phyloP scores from a whole-genome alignment of 2,888 invertebrate species.

The Drymonia ruficornis region DNA sequence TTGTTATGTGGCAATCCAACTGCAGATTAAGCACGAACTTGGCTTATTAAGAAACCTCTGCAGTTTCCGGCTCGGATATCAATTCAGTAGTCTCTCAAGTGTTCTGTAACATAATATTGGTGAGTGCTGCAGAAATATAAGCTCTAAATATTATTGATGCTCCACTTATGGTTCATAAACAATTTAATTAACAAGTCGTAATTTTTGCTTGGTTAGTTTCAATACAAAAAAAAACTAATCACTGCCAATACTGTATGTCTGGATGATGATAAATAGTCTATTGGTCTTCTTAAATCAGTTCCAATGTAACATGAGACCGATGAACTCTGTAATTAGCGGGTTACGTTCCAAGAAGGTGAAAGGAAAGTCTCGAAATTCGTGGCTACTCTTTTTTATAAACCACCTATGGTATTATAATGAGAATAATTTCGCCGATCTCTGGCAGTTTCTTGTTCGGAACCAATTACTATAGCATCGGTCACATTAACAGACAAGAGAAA shows the following conservation, averaged over 20 bases:
- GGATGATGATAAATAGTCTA: slow-evolving; percentile 28
- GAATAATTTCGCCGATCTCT: slow-evolving; percentile 63
- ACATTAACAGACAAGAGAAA: slow-evolving; percentile 69
- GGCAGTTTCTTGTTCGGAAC: slow-evolving; percentile 55
- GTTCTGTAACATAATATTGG: slow-evolving; percentile 5
- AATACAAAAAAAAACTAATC: slow-evolving; percentile 10
- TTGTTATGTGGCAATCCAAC: slow-evolving; percentile 25
- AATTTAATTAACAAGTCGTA: slow-evolving; percentile 10
- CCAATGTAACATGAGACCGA: slow-evolving; percentile 55
- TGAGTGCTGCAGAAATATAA: not conserved
- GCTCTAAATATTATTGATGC: not conserved
- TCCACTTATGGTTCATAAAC: not conserved
- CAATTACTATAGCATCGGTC: slow-evolving; percentile 69
- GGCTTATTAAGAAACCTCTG: slow-evolving; percentile 35
- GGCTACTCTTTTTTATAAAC: slow-evolving; percentile 63
- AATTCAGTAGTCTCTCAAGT: slow-evolving; percentile 7
- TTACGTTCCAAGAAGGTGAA: slow-evolving; percentile 66
- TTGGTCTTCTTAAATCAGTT: slow-evolving; percentile 39
- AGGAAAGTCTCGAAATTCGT: slow-evolving; percentile 64
- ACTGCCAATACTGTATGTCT: slow-evolving; percentile 12
- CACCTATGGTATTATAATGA: slow-evolving; percentile 65
- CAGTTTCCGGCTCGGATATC: slow-evolving; percentile 39
- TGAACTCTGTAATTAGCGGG: slow-evolving; percentile 66
- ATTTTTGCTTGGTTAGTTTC: slow-evolving; percentile 20
- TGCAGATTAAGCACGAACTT: slow-evolving; percentile 46